These are phyloP conservation scores for Sus scrofa DNA, from an alignment of 2,113 vertebrate genomes.

Conservation along the genomic window DNA sequence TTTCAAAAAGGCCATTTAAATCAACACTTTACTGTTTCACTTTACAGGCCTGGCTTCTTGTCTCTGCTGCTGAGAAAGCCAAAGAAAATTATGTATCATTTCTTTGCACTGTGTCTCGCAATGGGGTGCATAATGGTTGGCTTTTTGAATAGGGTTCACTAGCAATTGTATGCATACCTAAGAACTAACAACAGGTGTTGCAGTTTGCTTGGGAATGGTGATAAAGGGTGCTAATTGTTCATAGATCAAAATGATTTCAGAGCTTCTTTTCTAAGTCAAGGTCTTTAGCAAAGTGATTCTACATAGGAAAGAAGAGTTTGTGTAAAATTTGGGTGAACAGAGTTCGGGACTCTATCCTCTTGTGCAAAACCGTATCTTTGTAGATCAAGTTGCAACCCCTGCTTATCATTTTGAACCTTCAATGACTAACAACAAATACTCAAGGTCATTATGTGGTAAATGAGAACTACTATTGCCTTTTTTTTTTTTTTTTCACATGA, in stretches of 20 bases:
- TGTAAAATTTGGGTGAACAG: neutral
- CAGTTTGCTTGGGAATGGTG: neutral
- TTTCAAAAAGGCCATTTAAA: neutral
- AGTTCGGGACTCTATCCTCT: neutral
- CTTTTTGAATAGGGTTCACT: constrained; percentile 50
- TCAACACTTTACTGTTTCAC: neutral
- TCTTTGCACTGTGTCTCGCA: neutral
- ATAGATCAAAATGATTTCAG: constrained; percentile 13
- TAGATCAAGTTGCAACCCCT: neutral
- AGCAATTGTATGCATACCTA: neutral
- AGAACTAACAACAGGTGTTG: constrained; percentile 44
- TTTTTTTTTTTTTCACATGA: neutral
- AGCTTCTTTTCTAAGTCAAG: constrained; percentile 58
- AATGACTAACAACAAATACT: constrained; percentile 36
- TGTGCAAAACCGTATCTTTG: constrained; percentile 12
- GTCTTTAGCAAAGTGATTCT: neutral
- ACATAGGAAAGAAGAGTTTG: neutral
- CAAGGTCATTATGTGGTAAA: constrained; percentile 6
- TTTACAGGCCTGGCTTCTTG: neutral
- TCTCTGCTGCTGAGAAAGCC: neutral
- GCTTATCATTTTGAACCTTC: neutral
- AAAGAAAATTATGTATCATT: constrained; percentile 8
- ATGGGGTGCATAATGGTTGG: neutral
- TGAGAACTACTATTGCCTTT: constrained; percentile 33
- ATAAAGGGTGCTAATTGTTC: constrained; percentile 20